Conservation (phyloP, 2,797 vertebrate genomes). For the Ispidina lecontei region DNA sequence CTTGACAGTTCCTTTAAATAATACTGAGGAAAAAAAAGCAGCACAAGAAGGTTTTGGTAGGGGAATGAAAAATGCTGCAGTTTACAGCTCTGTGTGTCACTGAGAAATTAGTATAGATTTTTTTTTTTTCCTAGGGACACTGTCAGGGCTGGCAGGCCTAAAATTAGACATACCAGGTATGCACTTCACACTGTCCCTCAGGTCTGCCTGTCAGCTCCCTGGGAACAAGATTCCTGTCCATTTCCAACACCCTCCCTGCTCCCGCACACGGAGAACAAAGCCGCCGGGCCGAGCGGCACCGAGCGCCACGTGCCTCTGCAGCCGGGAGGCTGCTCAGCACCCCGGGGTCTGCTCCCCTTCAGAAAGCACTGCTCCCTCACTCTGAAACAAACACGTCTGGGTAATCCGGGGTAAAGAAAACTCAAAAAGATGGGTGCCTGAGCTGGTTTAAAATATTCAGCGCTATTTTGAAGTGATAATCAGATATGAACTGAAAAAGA, state of each 20-base stretch:
- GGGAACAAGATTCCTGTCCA: conserved; percentile 64
- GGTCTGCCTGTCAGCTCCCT: conserved; percentile 69
- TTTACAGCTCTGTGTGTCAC: conserved; percentile 56
- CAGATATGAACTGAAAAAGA: conserved; percentile 58
- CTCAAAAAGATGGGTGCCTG: fast-evolving
- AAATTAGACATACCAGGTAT: conserved; percentile 74
- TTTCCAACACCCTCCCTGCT: conserved; percentile 57
- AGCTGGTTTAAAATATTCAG: conserved; percentile 28
- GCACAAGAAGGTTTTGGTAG: conserved; percentile 36
- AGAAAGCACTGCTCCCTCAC: neutral
- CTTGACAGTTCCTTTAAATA: conserved; percentile 68
- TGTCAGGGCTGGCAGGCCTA: conserved; percentile 71
- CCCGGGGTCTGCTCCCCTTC: neutral
- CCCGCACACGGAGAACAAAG: conserved; percentile 27
- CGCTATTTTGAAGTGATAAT: conserved; percentile 64
- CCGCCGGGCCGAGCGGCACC: conserved; percentile 52
- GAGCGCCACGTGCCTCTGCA: neutral
- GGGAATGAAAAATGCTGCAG: conserved; percentile 57
- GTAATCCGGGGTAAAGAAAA: neutral
- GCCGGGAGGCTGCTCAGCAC: conserved; percentile 51
- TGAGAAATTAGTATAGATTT: conserved; percentile 72
- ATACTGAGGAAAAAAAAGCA: conserved; percentile 31
- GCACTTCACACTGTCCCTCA: conserved; percentile 55
- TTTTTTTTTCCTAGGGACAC: conserved; percentile 35
- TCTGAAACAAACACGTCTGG: neutral